Evolutionary conservation across 2,888 invertebrate genomes (phyloP), one percentile per base, ranked within the genome.

Genomic region (Epicampocera succincta): DNA sequence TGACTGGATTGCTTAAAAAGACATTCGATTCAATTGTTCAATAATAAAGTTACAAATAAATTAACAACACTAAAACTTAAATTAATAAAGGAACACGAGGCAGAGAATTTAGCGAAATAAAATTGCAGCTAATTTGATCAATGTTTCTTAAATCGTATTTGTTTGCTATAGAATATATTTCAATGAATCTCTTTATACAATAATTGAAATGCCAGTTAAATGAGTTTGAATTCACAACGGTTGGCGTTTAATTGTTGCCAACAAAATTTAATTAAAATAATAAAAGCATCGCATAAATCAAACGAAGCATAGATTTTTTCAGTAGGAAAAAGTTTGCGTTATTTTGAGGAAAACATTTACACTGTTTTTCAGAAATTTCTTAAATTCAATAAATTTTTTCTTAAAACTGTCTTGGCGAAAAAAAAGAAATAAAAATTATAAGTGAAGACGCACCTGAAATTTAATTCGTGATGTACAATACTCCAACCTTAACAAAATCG

Each of bases 1-100:
- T 82, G 82, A 78, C 42, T 68, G 42, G 78, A 40, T 54, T 78
- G 15, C 8, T 54, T 61, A 58, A 82, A 71, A 56, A 33, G 42
- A 61, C 72, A 63, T 56, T 52, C n/a, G 73, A 63, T 60, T 50
- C 13, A 60, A 60, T 29, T 61, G 68, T 25, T 52, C 48, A 33
- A 44, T 78, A 78, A 65, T 44, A 54, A 54, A 58, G 21, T 44
- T 8, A 48, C 42, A 72, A 71, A 65, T 74, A 50, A 66, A 66
- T 74, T 66, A 56, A 29, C 40, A 65, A 29, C 19, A 50, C 11
- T 74, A 1, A 56, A 25, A 2, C 13, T 38, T 3, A 38, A 4
- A 29, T 17, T 17, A 19, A 50, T 29, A 5, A 12, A 6, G 1
- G 46, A 21, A 11, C n/a, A 33, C 61, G 15, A 38, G 25, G 25